Evolutionary conservation across 2,888 invertebrate species (phyloP).

Genomic region (Crocallis elinguaria): DNA sequence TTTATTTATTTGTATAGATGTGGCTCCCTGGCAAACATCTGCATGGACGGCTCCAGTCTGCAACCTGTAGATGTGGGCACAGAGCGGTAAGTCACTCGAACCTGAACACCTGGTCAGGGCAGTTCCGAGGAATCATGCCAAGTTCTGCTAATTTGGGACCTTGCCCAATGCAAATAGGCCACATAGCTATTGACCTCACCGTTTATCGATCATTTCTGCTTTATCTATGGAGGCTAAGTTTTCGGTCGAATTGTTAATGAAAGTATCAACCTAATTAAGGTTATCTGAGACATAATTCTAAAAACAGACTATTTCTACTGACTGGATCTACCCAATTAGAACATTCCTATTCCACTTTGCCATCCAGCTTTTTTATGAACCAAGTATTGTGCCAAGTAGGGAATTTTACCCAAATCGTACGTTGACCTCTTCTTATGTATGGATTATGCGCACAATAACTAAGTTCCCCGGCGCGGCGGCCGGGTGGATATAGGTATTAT

Average conservation of each 20-base stretch:
- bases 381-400: slow-evolving; percentile 18
- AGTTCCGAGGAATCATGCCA: background rate
- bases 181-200: background rate
- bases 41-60: slow-evolving; percentile 26
- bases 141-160: background rate
- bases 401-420: slow-evolving; percentile 39
- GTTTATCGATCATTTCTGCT: no score
- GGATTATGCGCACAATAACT: slow-evolving; percentile 45
- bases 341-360: slow-evolving; percentile 24
- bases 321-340: slow-evolving; percentile 25
- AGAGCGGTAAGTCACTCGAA: slow-evolving; percentile 43
- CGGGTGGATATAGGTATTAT: slow-evolving; percentile 28
- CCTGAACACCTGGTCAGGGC: slow-evolving; percentile 22
- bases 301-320: background rate
- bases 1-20: no score
- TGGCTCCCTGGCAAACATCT: slow-evolving; percentile 39
- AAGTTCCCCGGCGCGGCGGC: slow-evolving; percentile 33
- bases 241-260: no score
- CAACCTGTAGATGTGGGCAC: slow-evolving; percentile 44
- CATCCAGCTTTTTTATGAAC: slow-evolving; percentile 22
- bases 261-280: background rate
- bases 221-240: no score
- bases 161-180: background rate
- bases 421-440: slow-evolving; percentile 36
- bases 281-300: background rate